These are phyloP conservation scores for Koerneria pararmatus DNA, from an alignment of 2,888 invertebrate species.

Conservation along the genomic window DNA sequence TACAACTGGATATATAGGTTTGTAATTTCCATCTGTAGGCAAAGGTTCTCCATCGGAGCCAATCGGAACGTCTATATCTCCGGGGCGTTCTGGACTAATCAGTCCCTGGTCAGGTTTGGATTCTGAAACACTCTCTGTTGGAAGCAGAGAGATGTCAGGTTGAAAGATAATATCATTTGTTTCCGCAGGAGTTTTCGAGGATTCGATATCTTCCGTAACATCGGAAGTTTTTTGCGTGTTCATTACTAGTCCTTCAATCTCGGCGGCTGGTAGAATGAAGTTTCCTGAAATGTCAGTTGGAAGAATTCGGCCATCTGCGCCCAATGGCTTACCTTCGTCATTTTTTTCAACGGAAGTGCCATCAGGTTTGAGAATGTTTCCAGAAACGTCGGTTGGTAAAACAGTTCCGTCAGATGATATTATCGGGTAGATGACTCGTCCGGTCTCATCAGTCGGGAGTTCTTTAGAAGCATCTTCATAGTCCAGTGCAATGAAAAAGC, in stretches of 20 bases:
- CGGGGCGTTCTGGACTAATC: conserved; percentile 1
- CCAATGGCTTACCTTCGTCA: not conserved
- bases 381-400: conserved; percentile 16
- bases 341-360: not conserved
- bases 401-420: conserved; percentile 31
- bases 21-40: conserved; percentile 20
- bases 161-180: too few relatives aligned
- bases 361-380: conserved; percentile 15
- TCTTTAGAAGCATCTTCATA: conserved; percentile 21
- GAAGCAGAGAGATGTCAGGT: too few relatives aligned
- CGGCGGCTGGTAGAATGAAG: conserved; percentile 8
- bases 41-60: conserved; percentile 24
- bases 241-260: conserved; percentile 6
- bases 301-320: conserved; percentile 7
- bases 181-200: too few relatives aligned
- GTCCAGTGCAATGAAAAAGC: not conserved
- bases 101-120: too few relatives aligned
- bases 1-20: conserved; percentile 23
- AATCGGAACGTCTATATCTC: conserved; percentile 14
- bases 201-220: too few relatives aligned
- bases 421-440: conserved; percentile 24
- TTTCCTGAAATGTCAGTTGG: conserved; percentile 17
- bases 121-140: too few relatives aligned
- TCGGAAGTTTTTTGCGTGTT: too few relatives aligned
- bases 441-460: conserved; percentile 37